A percentile compares a stretch with the other conserved stretches of the same genome.
Evolutionary conservation across 2,113 vertebrate species (phyloP).

Genomic region (Penelope pileata): DNA sequence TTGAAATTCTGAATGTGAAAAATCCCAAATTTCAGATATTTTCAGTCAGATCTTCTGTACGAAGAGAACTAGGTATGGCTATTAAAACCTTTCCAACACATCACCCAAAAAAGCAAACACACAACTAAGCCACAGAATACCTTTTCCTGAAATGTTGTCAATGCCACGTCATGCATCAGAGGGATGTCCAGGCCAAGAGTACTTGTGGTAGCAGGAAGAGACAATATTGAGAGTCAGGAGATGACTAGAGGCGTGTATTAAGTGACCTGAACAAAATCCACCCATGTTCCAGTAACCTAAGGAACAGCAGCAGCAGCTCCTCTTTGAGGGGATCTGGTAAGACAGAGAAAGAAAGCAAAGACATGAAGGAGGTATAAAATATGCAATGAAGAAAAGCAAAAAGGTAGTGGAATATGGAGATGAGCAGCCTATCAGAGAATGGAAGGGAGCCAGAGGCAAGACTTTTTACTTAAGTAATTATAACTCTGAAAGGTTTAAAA

Average conservation of each 20-base stretch:
- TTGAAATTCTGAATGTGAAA: neutral
- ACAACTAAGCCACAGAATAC: neutral
- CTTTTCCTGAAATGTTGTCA: neutral
- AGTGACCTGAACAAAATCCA: neutral
- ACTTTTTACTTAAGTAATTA: neutral
- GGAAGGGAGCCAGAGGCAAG: neutral
- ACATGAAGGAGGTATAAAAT: neutral
- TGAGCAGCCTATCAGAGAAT: accelerated
- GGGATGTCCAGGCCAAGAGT: neutral
- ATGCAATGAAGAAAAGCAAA: neutral
- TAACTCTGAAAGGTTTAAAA: neutral
- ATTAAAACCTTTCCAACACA: neutral
- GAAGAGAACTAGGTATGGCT: neutral
- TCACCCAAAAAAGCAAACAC: neutral
- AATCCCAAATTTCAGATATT: neutral
- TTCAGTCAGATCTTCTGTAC: neutral
- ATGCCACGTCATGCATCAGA: accelerated
- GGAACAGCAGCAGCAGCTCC: neutral
- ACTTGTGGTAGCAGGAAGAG: neutral
- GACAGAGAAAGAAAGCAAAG: neutral
- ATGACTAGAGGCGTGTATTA: neutral
- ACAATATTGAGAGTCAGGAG: neutral
- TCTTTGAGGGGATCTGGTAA: neutral
- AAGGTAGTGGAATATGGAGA: neutral
- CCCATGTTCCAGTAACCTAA: neutral